A percentile compares a stretch with the other conserved stretches of the same genome.
Evolutionary conservation across 30 jellyfish, hydroid and myxozoan genomes (phyloP).

Genomic region (Aurelia sp.): DNA sequence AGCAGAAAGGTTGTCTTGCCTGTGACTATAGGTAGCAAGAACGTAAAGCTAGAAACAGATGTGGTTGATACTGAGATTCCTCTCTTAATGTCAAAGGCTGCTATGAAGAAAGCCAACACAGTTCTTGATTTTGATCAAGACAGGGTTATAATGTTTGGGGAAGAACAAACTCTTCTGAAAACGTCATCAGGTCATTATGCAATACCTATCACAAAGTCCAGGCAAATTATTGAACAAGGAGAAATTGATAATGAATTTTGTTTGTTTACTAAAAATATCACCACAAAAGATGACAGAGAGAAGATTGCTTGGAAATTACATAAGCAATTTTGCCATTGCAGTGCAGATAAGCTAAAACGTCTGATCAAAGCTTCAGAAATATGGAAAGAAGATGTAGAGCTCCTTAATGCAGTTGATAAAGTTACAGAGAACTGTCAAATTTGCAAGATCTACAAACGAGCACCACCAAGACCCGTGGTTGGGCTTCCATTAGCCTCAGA

Average conservation of each 20-base stretch:
- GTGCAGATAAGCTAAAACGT: conserved; percentile 12
- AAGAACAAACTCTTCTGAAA: not conserved
- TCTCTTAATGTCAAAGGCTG: conserved; percentile 30
- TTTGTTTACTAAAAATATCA: not conserved
- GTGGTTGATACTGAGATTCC: conserved; percentile 64
- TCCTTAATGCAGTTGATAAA: not conserved
- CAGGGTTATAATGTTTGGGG: conserved; percentile 38
- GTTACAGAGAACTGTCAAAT: not conserved
- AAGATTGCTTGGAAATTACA: conserved; percentile 3
- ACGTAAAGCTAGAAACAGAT: conserved; percentile 28
- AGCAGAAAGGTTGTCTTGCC: conserved; percentile 29
- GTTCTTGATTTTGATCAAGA: conserved; percentile 44
- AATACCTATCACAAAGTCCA: conserved; percentile 30
- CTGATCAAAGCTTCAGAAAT: conserved; percentile 13
- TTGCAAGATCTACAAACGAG: conserved; percentile 32
- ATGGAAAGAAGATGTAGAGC: not conserved
- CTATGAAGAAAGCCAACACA: conserved; percentile 49
- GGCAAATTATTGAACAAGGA: conserved; percentile 22
- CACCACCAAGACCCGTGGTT: conserved; percentile 40
- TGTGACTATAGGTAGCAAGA: conserved; percentile 16
- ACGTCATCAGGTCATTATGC: conserved; percentile 54
- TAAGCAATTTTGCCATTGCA: conserved; percentile 41
- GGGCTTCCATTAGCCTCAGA: conserved; percentile 2
- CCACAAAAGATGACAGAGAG: too few relatives aligned
- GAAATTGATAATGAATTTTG: conserved; percentile 26